phyloP scores from a whole-genome alignment of 37 sponge, comb jelly and placozoan species.

The Theonella swinhoei region DNA sequence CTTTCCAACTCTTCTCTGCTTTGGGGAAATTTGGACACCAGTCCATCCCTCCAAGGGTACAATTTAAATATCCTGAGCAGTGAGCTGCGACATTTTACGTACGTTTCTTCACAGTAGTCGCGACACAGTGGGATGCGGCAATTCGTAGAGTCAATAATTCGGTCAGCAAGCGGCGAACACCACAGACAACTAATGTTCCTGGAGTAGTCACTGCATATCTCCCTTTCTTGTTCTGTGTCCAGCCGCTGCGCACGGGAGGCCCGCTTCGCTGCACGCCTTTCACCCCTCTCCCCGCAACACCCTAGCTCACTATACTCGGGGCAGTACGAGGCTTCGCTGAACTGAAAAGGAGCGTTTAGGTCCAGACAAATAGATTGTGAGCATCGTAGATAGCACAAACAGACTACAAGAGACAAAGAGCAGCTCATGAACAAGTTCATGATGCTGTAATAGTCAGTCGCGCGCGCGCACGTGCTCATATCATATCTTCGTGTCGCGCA shows the following conservation, averaged over 20 bases:
- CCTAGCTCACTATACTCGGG: background rate
- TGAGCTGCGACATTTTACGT: background rate
- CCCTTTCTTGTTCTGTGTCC: background rate
- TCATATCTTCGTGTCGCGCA: too few species aligned
- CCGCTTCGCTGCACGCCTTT: background rate
- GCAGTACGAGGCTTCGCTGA: background rate
- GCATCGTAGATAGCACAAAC: background rate
- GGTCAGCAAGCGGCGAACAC: background rate
- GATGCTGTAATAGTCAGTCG: too few species aligned
- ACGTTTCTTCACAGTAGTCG: background rate
- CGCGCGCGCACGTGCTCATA: too few species aligned
- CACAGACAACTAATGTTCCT: background rate
- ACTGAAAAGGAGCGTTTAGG: background rate
- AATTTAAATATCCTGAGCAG: background rate
- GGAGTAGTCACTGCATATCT: background rate
- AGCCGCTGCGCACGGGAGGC: background rate
- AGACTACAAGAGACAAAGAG: background rate
- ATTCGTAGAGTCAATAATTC: background rate
- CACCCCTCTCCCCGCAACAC: background rate
- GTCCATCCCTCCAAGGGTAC: background rate
- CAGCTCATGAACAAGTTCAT: too few species aligned
- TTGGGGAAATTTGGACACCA: background rate
- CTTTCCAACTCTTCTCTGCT: background rate
- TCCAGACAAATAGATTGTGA: background rate
- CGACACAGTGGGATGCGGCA: background rate